Evolutionary conservation across 2,113 vertebrate genomes (phyloP), one percentile per base, ranked within the genome.

Genomic region (Eurystomus gularis): DNA sequence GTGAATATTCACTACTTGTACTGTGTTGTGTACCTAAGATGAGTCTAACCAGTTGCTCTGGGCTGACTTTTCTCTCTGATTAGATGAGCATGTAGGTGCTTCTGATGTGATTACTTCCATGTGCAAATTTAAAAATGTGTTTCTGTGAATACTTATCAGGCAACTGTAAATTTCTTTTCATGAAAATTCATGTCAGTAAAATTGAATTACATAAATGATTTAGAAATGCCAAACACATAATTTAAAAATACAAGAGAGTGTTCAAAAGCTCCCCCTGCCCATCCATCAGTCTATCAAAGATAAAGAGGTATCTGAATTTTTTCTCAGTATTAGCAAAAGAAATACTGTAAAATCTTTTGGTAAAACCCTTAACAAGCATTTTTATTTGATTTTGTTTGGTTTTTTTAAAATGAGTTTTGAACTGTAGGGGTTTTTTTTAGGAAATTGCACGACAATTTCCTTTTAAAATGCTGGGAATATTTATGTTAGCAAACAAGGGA

Each of bases 141-240:
- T 33, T 87, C 64, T 1, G 6, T 35, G 35, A 64, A 82, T 46
- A 78, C 17, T 88, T 88, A 62, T 2, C 29, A 73, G 60, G 60
- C 39, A 95, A 86, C 54, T 18, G 23, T 23, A 86, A 68, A 78
- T 84, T 83, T 93, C 19, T 88, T 96, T 90, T 70, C 25, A 90
- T 62, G 62, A 95, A 95, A 94, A 95, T 69, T 85, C 20, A 65
- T 58, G n/a, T 46, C 28, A 87, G 66, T 81, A 78, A 88, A 83
- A 85, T 46, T 80, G 42, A 93, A 83, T 93, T 90, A 82, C 13
- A 0, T 33, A 68, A 71, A 57, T 57, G 13, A 64, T 78, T 83
- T 83, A 88, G 90, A 90, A 90, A 77, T 55, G 35, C 46, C 33
- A 83, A 93, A 78, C n/a, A 86, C 16, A 42, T 60, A 2, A 64